A percentile compares a stretch with the other conserved stretches of the same genome.
These are phyloP conservation scores for Amphiprion percula DNA, from an alignment of 2,113 vertebrate genomes.

Conservation along the genomic window DNA sequence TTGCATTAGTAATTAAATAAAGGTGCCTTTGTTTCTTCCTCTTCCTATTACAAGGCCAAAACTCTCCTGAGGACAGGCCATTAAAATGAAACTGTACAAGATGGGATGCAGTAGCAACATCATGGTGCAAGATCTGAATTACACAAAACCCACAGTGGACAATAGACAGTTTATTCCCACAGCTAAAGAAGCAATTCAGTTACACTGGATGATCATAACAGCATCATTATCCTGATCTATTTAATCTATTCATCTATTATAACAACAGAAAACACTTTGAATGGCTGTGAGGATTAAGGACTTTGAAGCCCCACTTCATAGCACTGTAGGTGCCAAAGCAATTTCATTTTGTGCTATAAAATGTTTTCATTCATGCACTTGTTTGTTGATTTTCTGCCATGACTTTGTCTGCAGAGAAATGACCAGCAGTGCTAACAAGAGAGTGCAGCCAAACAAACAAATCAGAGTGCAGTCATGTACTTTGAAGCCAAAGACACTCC, in stretches of 20 bases:
- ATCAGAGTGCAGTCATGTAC: not conserved
- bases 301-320: not conserved
- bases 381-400: not conserved
- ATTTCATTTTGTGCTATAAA: not conserved
- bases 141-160: too few species aligned
- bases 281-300: not conserved
- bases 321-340: not conserved
- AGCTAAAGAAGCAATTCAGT: not conserved
- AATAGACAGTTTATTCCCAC: too few species aligned
- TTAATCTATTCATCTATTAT: not conserved
- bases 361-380: not conserved
- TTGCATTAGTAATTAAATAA: too few species aligned
- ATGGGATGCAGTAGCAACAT: too few species aligned
- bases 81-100: too few species aligned
- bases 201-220: not conserved
- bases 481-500: not conserved
- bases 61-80: too few species aligned
- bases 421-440: not conserved
- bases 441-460: not conserved
- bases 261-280: not conserved
- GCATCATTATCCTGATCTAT: not conserved
- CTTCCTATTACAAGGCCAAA: too few species aligned
- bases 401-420: not conserved
- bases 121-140: too few species aligned
- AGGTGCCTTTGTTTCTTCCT: too few species aligned